Evolutionary conservation across 2,797 vertebrate genomes (phyloP), one percentile per base, ranked within the genome.

Genomic region (Adrianichthys oophorus): DNA sequence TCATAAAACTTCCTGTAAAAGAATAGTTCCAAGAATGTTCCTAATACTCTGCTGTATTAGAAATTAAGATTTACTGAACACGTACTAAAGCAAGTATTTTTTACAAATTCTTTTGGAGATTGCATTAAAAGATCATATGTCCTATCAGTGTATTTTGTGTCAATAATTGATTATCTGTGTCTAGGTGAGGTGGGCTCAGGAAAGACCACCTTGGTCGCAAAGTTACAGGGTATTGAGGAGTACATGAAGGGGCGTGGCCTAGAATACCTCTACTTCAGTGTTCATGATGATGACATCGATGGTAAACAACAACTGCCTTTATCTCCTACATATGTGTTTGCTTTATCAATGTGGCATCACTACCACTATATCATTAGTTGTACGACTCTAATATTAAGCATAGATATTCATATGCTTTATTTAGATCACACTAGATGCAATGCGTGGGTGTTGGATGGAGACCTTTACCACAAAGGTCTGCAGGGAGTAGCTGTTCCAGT

Each of bases 171-270:
- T 40, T 71, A 1, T 63, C 14, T 74, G 12, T 66, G 41, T 88
- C 49, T 78, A 98, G 98, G 98, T 87, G 98, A 99, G 89, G 96
- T 98, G 85, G 97, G 95, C 69, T 96, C 95, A 16, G 97, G 98
- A 67, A 99, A 99, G 90, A 99, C 97, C 70, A 98, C 96, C 75
- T 85, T 99, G 89, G 94, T 99, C 89, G 94, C 97, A 77, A 99
- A 94, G 87, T 90, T 99, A 52, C 96, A 98, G 85, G 96, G 95
- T 63, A 90, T 98, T 55, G 96, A 98, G 43, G 98, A 98, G 56
- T 98, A 95, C 83, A 97, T 98, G 92, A 98, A 98, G 90, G 98
- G 98, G 72, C 94, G 97, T 89, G 98, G 98, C 71, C 88, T 99
- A 89, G 97, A 99, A 76, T 99, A 98, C 83, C 92, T 99, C 65